A percentile compares a stretch with the other conserved stretches of the same genome.
Evolutionary conservation across 2,888 invertebrate species (phyloP).

Genomic region (Carcina quercana): DNA sequence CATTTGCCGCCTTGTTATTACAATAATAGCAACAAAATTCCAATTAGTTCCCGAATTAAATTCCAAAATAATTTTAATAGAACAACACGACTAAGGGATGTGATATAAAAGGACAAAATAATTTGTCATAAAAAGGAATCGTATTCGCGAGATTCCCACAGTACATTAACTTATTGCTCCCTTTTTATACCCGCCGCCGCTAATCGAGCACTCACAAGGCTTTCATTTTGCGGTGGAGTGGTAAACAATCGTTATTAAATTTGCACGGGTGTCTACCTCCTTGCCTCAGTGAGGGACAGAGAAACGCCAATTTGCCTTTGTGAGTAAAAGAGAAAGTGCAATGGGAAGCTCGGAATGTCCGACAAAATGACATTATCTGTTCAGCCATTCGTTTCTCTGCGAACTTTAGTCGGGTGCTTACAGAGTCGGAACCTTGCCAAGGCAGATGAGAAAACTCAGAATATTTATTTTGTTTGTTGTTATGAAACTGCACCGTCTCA

Average conservation of each 20-base stretch:
- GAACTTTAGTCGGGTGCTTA: conserved; percentile 43
- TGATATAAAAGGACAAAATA: too few species aligned
- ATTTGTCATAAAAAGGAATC: too few species aligned
- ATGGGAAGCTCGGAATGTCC: conserved; percentile 43
- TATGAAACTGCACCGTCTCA: too few species aligned
- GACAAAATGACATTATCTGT: conserved; percentile 52
- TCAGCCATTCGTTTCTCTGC: conserved; percentile 41
- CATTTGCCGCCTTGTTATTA: too few species aligned
- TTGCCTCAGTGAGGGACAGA: conserved; percentile 42
- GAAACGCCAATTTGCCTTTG: conserved; percentile 40
- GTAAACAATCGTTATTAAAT: conserved; percentile 73
- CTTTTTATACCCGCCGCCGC: conserved; percentile 28
- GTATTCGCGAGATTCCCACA: too few species aligned
- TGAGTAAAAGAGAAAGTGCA: conserved; percentile 37
- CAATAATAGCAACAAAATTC: too few species aligned
- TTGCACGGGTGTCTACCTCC: conserved; percentile 60
- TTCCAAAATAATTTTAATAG: too few species aligned
- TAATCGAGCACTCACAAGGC: conserved; percentile 50
- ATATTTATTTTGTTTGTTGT: too few species aligned
- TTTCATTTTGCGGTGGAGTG: conserved; percentile 57
- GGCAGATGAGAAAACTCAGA: conserved; percentile 37
- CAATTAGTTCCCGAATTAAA: too few species aligned
- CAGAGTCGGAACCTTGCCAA: conserved; percentile 37
- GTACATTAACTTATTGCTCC: conserved; percentile 3
- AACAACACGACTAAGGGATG: too few species aligned